Evolutionary conservation across 2,888 invertebrate species (phyloP), one percentile per base, ranked within the genome.

Genomic region (Pelosia muscerda): DNA sequence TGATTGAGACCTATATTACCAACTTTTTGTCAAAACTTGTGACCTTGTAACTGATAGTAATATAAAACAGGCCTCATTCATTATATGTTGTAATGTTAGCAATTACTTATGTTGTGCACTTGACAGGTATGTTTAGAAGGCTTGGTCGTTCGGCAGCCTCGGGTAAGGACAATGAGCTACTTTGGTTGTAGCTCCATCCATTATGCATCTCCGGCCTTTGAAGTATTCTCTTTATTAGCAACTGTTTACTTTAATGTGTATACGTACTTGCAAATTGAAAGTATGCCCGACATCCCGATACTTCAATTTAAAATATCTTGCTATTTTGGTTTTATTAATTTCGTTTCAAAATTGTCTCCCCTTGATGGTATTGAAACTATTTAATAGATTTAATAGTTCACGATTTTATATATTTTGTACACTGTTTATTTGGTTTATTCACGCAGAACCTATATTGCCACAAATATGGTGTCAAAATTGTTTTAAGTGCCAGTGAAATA

Each of bases 141-240:
- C 54, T 60, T 19, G 23, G 15, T 38, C 23, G 38, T n/a, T 4
- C 23, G 58, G 34, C 15, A 15, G 54, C 22, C 10, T 23, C 58
- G 42, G 49, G 66, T 22, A 55, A 55, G 42, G 55, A 60, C 54
- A 25, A 59, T 65, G 54, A 25, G 65, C 25, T 60, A 65, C 31
- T 22, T 31, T 9, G 4, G 31, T 23, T 23, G 59, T 59, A 25
- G 13, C 28, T 58, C 49, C 25, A 60, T 49, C 22, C 28, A 66
- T 56, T 60, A 66, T 66, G 55, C 55, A 61, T 31, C 22, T 55
- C 1, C 22, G 25, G 59, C 58, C 60, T 42, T 60, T 31, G 22
- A 34, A 11, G 22, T 26, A 31, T 58, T 58, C 58, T 10, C n/a
- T 34, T 23, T 25, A 55, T 49, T 11, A 25, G 13, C 23, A 22